A percentile compares a stretch with the other conserved stretches of the same genome.
Evolutionary conservation across 1,140 invertebrate species (phyloP).

Genomic region (Latrodectus geometricus): DNA sequence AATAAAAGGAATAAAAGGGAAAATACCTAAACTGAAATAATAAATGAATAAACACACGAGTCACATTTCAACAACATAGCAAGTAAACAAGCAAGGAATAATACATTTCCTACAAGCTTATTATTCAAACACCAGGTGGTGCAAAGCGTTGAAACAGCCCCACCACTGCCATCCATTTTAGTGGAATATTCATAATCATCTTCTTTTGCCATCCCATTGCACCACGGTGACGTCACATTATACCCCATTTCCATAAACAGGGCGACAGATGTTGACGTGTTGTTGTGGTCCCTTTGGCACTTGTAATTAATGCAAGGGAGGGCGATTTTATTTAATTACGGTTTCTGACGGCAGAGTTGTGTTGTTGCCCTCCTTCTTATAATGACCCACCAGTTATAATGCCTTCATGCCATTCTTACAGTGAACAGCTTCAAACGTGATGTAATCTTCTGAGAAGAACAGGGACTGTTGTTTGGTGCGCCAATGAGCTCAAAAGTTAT

Average conservation of each 20-base stretch:
- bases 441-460: not conserved
- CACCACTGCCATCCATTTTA: slow-evolving; percentile 39
- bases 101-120: slow-evolving; percentile 13
- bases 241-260: slow-evolving; percentile 32
- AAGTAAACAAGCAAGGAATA: not conserved
- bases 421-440: not conserved
- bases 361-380: slow-evolving; percentile 46
- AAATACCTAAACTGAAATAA: not conserved
- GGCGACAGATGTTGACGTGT: slow-evolving; percentile 45
- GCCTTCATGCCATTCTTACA: not conserved
- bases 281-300: slow-evolving; percentile 39
- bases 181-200: slow-evolving; percentile 54
- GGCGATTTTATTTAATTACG: slow-evolving; percentile 53
- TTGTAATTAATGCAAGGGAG: slow-evolving; percentile 41
- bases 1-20: not conserved
- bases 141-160: not conserved
- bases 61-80: not conserved
- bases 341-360: slow-evolving; percentile 15
- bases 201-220: slow-evolving; percentile 33
- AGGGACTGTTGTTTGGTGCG: slow-evolving; percentile 9
- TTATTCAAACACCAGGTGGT: slow-evolving; percentile 50
- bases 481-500: too few species aligned
- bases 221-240: slow-evolving; percentile 35
- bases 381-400: slow-evolving; percentile 42
- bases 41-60: not conserved